These are phyloP conservation scores for Albula glossodonta DNA, from an alignment of 2,113 vertebrate species.

Conservation along the genomic window DNA sequence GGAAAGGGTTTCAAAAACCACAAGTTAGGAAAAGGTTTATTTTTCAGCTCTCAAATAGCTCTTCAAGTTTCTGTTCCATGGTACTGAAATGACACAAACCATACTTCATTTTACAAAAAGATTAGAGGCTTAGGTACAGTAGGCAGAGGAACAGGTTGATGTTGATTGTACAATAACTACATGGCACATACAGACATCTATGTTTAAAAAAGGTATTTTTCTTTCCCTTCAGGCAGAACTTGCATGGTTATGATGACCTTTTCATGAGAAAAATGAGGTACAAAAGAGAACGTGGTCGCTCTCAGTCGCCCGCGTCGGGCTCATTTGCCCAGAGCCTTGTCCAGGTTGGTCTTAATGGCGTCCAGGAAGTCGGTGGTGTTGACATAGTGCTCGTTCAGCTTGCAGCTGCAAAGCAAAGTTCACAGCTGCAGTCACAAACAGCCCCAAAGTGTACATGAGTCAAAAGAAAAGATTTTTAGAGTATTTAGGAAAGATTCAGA, in stretches of 20 bases:
- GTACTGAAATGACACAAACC: conserved; percentile 9
- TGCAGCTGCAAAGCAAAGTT: conserved; percentile 72
- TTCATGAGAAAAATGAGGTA: conserved; percentile 46
- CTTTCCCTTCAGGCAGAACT: conserved; percentile 37
- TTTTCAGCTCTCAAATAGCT: not conserved
- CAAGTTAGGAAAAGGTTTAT: conserved; percentile 16
- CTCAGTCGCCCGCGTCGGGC: conserved; percentile 39
- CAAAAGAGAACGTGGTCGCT: conserved; percentile 15
- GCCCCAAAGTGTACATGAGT: too few species aligned
- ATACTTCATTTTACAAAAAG: too few species aligned
- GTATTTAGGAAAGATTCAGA: too few species aligned
- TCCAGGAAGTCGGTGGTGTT: conserved; percentile 97
- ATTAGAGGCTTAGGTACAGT: too few species aligned
- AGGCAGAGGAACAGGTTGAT: conserved; percentile 12
- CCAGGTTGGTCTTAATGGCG: conserved; percentile 91
- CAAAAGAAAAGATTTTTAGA: too few species aligned
- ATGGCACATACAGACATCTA: conserved; percentile 16
- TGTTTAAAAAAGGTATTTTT: conserved; percentile 9
- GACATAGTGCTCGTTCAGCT: conserved; percentile 92
- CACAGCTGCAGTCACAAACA: too few species aligned
- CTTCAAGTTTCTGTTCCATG: conserved; percentile 28
- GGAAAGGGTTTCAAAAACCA: not conserved
- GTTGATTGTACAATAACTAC: conserved; percentile 34
- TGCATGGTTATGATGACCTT: conserved; percentile 19
- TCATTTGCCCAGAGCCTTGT: conserved; percentile 88